Base-by-base conservation (phyloP, 1,140 invertebrate species). In the Sinella curviseta region DNA sequence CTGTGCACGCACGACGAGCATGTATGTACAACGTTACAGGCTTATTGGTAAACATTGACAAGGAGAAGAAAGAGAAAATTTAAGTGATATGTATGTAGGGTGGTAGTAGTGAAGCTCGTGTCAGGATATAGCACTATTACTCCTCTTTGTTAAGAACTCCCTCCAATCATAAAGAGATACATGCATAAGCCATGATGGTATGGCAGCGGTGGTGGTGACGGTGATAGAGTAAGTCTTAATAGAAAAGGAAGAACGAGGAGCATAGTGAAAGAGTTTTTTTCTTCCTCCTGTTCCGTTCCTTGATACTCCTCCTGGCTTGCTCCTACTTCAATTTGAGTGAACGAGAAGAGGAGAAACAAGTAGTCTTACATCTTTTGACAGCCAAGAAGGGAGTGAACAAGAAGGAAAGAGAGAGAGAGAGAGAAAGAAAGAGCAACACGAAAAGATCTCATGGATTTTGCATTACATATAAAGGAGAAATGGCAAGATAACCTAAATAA, bases 401-500 rank as follows among this genome's bases (percentile, higher is more conserved):
- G 57, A 65, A 26, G 8, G 57, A 65, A 26, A 33, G 65, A 70
- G 65, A 31, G 65, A 70, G 31, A 4, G 14, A 30, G 65, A 60
- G 31, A 33, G 24, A n/a, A 65, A 65, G 65, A 70, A 70, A 70
- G 57, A 60, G 65, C 24, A 70, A 70, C 28, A 70, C 26, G 65
- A 70, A 33, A 33, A 70, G 65, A 33, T 31, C 31, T 70, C 65
- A 70, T 70, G 65, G 65, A 30, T 70, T 70, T 70, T 70, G 65
- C 65, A 70, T 70, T n/a, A 70, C 28, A 70, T 70, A 70, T 70
- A 70, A 70, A 70, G 65, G 65, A 70, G 65, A 70, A 70, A 70
- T 70, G 65, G 65, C 65, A 70, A 70, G 65, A 70, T 70, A 70
- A 70, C 65, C 65, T 70, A 70, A 70, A 70, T 70, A 70, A 70